Conservation (phyloP, 2,797 vertebrate genomes). For the Glyptemys insculpta region DNA sequence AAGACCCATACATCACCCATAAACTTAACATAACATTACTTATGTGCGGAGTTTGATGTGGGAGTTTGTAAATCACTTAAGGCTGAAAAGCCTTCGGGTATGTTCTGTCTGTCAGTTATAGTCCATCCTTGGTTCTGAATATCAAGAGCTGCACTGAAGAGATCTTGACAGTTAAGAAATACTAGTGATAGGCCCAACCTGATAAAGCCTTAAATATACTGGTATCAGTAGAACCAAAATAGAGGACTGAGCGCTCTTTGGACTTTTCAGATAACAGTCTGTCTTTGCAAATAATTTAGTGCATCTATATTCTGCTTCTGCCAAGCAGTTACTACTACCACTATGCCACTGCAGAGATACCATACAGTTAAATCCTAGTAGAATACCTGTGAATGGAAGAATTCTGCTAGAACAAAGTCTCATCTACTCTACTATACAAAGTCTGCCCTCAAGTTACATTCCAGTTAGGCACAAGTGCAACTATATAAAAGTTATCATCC, state of each 20-base stretch:
- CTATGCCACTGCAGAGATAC: not conserved
- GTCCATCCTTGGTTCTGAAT: not conserved
- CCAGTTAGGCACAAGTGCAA: no score
- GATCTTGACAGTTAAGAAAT: not conserved
- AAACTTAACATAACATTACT: not conserved
- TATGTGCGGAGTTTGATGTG: not conserved
- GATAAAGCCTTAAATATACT: slow-evolving; percentile 8
- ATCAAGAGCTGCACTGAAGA: not conserved
- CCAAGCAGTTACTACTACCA: not conserved
- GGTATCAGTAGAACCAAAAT: not conserved
- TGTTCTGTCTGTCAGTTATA: not conserved
- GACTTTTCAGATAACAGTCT: not conserved
- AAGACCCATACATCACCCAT: not conserved
- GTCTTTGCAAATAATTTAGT: not conserved
- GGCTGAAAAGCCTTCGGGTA: not conserved
- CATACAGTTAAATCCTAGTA: not conserved
- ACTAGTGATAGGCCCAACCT: not conserved
- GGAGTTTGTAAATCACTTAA: not conserved
- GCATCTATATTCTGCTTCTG: not conserved
- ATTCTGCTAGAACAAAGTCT: not conserved
- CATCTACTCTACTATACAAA: not conserved
- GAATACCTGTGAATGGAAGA: not conserved
- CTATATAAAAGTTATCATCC: not conserved
- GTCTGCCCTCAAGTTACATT: not conserved
- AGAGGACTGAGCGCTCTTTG: not conserved